Evolutionary conservation across 2,113 vertebrate species (phyloP).

Genomic region (Nycticebus coucang): DNA sequence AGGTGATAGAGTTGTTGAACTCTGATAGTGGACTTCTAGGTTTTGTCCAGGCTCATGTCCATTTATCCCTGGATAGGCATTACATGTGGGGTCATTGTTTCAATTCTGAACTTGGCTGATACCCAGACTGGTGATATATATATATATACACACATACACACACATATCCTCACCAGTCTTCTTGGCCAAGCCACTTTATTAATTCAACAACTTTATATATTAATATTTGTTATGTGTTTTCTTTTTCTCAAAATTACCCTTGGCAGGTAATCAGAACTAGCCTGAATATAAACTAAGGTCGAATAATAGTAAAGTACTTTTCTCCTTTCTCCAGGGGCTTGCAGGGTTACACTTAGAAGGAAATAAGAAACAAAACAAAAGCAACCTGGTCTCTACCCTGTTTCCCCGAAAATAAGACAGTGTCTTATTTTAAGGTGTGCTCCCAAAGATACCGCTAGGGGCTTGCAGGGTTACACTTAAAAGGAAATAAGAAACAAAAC

Average conservation of each 20-base stretch:
- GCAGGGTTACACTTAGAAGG: background rate
- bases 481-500: too few species aligned
- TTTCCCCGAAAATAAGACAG: too few species aligned
- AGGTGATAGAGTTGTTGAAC: background rate
- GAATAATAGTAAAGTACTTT: background rate
- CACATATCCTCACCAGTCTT: background rate
- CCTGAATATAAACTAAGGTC: background rate
- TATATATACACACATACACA: too few species aligned
- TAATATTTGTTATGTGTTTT: background rate
- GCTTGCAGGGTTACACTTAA: too few species aligned
- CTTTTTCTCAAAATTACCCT: background rate
- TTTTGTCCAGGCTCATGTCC: rapidly evolving
- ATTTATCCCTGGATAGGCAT: background rate
- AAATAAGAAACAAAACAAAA: background rate
- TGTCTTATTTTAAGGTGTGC: too few species aligned
- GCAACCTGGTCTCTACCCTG: background rate
- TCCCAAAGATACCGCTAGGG: too few species aligned
- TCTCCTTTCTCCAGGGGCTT: background rate
- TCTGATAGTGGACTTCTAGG: background rate
- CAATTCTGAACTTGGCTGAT: background rate
- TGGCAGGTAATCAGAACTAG: background rate
- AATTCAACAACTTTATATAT: background rate
- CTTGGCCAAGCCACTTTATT: background rate
- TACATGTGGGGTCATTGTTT: background rate
- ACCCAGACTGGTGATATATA: background rate